Base-by-base conservation (phyloP, 2,113 vertebrate genomes). In the Ailurus styani region DNA sequence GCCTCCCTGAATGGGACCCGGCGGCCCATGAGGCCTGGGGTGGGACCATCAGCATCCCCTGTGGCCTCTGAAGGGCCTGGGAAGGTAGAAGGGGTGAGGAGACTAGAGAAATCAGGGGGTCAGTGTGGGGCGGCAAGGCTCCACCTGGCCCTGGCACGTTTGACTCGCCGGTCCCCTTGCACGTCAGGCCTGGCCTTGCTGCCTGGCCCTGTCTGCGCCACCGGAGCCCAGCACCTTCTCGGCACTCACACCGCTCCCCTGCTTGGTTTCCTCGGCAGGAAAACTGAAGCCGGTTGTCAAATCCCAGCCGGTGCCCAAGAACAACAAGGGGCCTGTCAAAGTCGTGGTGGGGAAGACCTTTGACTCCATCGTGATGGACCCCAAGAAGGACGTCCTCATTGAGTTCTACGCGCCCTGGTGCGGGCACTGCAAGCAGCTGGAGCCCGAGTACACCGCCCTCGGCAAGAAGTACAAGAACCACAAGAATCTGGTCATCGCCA, bases 321-420 rank as follows among this genome's bases (percentile, higher is more conserved):
- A 98, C 97, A 99, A 99, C 98, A 99, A 99, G 97, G 99, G 99
- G 27, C 99, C 99, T 0, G 99, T 99, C 77, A 99, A 99, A 95
- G 99, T 99, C 27, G 99, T 99, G 55, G 99, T 99, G 50, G 99
- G 99, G 66, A 99, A 99, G 98, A 99, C 99, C 4, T 99, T 99
- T 50, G 99, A 99, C 2, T 96, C 99, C 1, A 99, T 99, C 3
- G 99, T 99, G 93, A 99, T 99, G 99, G 99, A 99, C 91, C 96
- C 99, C 60, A 98, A 99, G 93, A 99, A 99, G 45, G 99, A 99
- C 3, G 99, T 99, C 96, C 99, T 99, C 7, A 99, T 99, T 0
- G 99, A 99, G 98, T 99, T 99, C 98, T 99, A 99, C 1, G 99
- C 99, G 0, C 99, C 99, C 0, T 99, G 99, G 99, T 99, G 99